These are phyloP conservation scores for Trachelipus rathkii DNA, from an alignment of 1,140 invertebrate species.

Conservation along the genomic window DNA sequence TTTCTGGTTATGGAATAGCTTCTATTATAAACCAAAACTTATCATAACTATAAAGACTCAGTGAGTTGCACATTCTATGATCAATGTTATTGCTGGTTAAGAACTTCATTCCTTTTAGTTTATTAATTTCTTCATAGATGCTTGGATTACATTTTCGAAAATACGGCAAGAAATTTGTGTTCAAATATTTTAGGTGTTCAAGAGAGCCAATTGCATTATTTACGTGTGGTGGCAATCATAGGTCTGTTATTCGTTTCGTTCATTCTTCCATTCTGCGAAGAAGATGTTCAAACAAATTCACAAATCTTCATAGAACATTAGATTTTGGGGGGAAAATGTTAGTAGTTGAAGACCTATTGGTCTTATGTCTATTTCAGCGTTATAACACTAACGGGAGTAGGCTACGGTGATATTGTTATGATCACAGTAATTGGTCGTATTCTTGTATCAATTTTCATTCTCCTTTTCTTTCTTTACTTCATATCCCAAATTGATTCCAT, in stretches of 20 bases:
- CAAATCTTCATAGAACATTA: not conserved
- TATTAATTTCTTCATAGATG: not conserved
- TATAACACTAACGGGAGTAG: not conserved
- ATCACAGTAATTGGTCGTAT: not conserved
- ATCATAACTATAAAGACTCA: not conserved
- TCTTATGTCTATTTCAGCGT: not conserved
- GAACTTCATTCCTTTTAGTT: not conserved
- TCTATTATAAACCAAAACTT: not conserved
- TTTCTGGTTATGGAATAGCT: not conserved
- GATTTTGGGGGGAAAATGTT: not conserved
- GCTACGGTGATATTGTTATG: not conserved
- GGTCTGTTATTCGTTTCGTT: not conserved
- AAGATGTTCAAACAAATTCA: not conserved
- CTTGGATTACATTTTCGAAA: not conserved
- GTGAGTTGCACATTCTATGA: not conserved
- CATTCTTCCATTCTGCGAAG: not conserved
- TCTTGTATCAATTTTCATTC: not conserved
- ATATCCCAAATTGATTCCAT: not conserved
- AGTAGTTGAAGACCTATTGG: not conserved
- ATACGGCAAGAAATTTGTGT: not conserved
- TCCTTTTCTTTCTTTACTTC: not conserved
- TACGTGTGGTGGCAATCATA: not conserved
- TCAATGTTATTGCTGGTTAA: not conserved
- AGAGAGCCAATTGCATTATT: not conserved
- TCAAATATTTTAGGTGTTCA: not conserved